Evolutionary conservation across 1,140 invertebrate species (phyloP).

Genomic region (Trichomalopsis sarcophagae): DNA sequence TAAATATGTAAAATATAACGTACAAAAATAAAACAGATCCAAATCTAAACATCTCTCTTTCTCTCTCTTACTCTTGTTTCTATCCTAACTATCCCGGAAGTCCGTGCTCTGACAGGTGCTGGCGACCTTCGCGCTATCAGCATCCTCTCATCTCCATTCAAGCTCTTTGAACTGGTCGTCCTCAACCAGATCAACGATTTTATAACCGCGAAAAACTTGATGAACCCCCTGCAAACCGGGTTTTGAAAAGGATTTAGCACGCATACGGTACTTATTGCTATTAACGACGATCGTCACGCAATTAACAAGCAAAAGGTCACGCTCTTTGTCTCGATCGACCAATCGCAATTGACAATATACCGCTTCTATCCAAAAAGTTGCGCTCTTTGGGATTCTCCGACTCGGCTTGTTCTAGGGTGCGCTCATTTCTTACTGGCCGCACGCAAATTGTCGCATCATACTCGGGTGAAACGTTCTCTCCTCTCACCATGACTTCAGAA

Average conservation of each 20-base stretch:
- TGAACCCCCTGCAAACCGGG: constrained; percentile 58
- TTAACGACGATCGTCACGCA: constrained; percentile 60
- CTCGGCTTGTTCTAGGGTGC: neutral
- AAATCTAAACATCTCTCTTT: no score
- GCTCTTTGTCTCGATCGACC: constrained; percentile 63
- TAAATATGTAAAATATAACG: no score
- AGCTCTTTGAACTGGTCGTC: constrained; percentile 21
- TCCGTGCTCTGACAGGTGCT: neutral
- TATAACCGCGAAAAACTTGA: neutral
- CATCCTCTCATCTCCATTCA: neutral
- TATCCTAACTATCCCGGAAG: neutral
- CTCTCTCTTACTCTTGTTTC: no score
- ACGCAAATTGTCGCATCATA: no score
- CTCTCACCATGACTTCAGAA: no score
- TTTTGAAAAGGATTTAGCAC: constrained; percentile 59
- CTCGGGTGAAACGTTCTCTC: no score
- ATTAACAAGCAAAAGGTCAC: constrained; percentile 56
- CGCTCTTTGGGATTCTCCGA: neutral
- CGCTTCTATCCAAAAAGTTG: constrained; percentile 33
- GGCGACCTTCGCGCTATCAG: constrained; percentile 37
- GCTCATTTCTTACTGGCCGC: no score
- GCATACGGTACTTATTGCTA: constrained; percentile 56
- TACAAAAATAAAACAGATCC: no score
- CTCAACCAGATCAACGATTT: neutral
- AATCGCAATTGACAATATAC: constrained; percentile 58